These are phyloP conservation scores for Nothocercus nigrocapillus DNA, from an alignment of 2,113 vertebrate species.

Conservation along the genomic window DNA sequence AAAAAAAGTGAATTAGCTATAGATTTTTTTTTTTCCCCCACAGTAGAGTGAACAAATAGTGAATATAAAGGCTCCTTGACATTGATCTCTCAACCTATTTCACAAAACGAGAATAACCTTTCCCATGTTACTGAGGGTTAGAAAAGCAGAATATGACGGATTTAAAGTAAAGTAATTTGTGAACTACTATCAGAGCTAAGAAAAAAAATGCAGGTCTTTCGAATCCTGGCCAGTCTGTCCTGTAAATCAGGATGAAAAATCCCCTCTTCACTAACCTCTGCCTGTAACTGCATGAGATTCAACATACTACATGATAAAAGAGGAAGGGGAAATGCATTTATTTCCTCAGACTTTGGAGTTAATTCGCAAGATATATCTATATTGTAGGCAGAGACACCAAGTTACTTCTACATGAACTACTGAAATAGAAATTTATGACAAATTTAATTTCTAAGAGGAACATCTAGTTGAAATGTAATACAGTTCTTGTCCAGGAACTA, in stretches of 20 bases:
- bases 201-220: neutral
- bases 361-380: neutral
- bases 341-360: neutral
- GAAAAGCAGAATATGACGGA: neutral
- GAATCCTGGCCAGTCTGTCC: neutral
- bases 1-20: neutral
- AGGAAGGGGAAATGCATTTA: neutral
- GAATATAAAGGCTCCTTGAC: neutral
- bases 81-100: neutral
- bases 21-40: neutral
- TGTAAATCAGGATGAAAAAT: neutral
- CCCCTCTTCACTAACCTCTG: neutral
- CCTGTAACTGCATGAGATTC: neutral
- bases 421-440: neutral
- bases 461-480: neutral
- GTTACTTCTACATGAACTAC: neutral
- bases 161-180: neutral
- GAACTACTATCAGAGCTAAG: neutral
- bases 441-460: neutral
- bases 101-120: neutral
- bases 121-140: neutral
- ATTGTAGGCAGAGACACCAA: neutral
- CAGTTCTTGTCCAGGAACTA: neutral
- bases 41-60: neutral
- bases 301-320: neutral